A percentile compares a stretch with the other conserved stretches of the same genome.
Evolutionary conservation across 2,113 vertebrate genomes (phyloP).

Genomic region (Daboia siamensis): DNA sequence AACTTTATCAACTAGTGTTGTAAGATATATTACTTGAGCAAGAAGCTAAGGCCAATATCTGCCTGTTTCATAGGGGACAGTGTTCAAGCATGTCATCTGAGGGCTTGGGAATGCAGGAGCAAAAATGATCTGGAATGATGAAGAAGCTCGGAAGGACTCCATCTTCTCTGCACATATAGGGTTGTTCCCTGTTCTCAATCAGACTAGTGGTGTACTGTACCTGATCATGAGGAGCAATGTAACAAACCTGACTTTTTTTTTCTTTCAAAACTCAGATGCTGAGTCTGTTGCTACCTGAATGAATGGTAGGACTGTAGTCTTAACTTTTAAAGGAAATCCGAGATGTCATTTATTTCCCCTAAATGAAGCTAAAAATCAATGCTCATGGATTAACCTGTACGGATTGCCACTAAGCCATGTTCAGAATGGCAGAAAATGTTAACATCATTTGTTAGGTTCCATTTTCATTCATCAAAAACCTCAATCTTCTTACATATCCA

Average conservation of each 20-base stretch:
- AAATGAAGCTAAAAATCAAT: neutral
- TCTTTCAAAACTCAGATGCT: neutral
- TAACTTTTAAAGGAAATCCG: neutral
- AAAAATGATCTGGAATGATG: neutral
- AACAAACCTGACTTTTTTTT: neutral
- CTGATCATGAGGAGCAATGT: neutral
- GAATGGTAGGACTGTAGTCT: neutral
- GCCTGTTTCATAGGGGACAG: neutral
- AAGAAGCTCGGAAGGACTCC: neutral
- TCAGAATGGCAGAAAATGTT: slow-evolving; percentile 13
- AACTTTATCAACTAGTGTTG: neutral
- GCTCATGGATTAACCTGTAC: slow-evolving; percentile 9
- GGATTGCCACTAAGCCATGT: neutral
- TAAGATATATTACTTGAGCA: slow-evolving; percentile 2
- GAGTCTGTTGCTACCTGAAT: neutral
- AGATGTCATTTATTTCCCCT: neutral
- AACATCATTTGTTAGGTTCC: neutral
- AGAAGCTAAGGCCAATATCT: neutral
- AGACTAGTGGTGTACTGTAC: too few relatives aligned
- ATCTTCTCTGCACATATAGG: neutral
- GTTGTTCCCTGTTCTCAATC: neutral
- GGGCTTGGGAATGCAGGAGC: neutral
- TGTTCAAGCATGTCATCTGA: neutral
- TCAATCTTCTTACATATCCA: neutral
- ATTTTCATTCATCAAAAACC: neutral